These are phyloP conservation scores for Sternarchorhynchus goeldii DNA, from an alignment of 2,797 vertebrate genomes.

Conservation along the genomic window DNA sequence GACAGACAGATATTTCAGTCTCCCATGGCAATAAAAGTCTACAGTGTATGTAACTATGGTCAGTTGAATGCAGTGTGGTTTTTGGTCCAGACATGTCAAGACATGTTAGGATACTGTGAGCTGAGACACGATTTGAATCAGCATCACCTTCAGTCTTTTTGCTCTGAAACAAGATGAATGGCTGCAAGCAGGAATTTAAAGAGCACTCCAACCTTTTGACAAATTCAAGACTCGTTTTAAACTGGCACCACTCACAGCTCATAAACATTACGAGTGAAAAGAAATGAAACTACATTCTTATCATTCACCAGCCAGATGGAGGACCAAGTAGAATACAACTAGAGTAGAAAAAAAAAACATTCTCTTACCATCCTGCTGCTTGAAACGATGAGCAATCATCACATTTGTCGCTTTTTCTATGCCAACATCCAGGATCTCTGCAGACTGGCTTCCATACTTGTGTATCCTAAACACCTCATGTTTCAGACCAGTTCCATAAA, in stretches of 20 bases:
- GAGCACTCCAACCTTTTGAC: conserved; percentile 5
- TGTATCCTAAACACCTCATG: conserved; percentile 91
- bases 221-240: background rate
- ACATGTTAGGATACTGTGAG: background rate
- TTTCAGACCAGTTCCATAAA: conserved; percentile 94
- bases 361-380: conserved; percentile 90
- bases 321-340: background rate
- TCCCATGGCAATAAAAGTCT: background rate
- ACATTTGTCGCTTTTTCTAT: conserved; percentile 91
- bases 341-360: background rate
- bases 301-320: background rate
- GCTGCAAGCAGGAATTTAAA: conserved; percentile 18
- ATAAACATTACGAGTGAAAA: conserved; percentile 5
- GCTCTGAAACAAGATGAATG: background rate
- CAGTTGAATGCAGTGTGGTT: background rate
- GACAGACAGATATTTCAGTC: background rate
- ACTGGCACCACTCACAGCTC: background rate
- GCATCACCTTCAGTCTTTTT: conserved; percentile 18
- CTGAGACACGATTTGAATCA: background rate
- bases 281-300: conserved; percentile 12
- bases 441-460: conserved; percentile 86
- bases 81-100: background rate
- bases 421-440: conserved; percentile 83
- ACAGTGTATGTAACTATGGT: background rate
- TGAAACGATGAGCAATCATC: conserved; percentile 91